Base-by-base conservation (phyloP, 1,140 invertebrate species). In the Araneus ventricosus region DNA sequence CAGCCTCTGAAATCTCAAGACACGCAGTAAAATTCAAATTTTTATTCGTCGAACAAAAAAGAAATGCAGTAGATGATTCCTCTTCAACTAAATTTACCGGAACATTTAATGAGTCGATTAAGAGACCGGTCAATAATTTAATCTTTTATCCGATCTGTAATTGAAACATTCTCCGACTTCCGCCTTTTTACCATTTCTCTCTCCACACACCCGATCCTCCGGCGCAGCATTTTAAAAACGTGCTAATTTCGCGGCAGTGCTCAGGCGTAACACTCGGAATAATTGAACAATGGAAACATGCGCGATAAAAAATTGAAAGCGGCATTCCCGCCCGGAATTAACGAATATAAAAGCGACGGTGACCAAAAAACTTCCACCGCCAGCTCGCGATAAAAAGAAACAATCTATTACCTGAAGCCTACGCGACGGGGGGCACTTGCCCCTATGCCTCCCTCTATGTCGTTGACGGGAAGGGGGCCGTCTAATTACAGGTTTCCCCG, bases 401-500 rank as follows among this genome's bases (percentile, higher is more conserved):
- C 89, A 91, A 91, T 91, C 89, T 91, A 91, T 91, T 91, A 91
- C 89, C 20, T 59, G 88, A 80, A 80, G 41, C 70, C 70, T 52
- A 90, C 70, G 67, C 88, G 39, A 70, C 70, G 88, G 88, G 88
- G 88, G 88, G 88, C 70, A 59, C 67, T 80, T 88, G 61, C 61
- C 86, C 37, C 86, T 67, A 37, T 37, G 34, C 61, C 37, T 88
- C 37, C 61, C 87, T 59, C 87, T 79, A 52, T 52, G 59, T 75
- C 84, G 90, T 92, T 92, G 90, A 92, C 90, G 90, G 80, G 80
- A 45, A 85, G 90, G 82, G 59, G 90, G 82, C 61, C 90, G 90
- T 86, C 80, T 92, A 92, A 92, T 92, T 92, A 92, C 90, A 92
- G 90, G 80, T 70, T 85, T 41, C 90, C 82, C 90, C 79, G 63